Base-by-base conservation (phyloP, 1,140 invertebrate genomes). In the Diplogasteroides magnus region DNA sequence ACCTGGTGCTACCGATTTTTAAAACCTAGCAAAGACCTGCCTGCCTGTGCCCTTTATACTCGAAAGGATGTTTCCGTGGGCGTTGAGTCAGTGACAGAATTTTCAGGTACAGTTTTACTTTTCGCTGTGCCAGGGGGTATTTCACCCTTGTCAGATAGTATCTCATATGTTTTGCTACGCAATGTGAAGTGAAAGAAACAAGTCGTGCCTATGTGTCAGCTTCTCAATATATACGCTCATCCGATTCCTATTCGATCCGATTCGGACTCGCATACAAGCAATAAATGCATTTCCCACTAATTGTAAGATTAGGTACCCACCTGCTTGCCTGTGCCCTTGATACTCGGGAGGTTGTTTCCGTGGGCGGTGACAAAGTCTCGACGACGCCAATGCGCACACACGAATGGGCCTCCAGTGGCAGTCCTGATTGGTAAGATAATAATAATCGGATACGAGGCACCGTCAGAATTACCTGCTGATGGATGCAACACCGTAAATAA, bases 341-440 rank as follows among this genome's bases (percentile, higher is more conserved):
- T 85, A 29, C 87, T 87, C 37, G 93, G 92, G 14, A 91, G 85
- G 67, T 90, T 86, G 23, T 88, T 86, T 14, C 84, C 81, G 76
- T 90, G 85, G 19, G 88, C 87, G 55, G 85, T 83, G 1, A 91
- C 79, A 85, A 94, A 97, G 85, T 97, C 93, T 71, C 87, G 86
- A 76, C 94, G 86, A 81, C 93, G 86, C 78, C 93, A 86, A 85
- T 97, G 94, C 59, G 90, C 87, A 64, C 87, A 86, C 48, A 95
- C 67, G 83, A 92, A 96, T 13, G 89, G 88, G 0, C 89, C 90
- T 72, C 91, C 92, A 71, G 84, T 66, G 83, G 87, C 78, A 55
- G 29, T 31, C 70, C 73, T n/a, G 37, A 25, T 61, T 37, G 37
- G 37, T 57, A n/a, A n/a, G n/a, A n/a, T n/a, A n/a, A n/a, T n/a